phyloP scores from a whole-genome alignment of 2,888 invertebrate genomes.

The Pocota personata region DNA sequence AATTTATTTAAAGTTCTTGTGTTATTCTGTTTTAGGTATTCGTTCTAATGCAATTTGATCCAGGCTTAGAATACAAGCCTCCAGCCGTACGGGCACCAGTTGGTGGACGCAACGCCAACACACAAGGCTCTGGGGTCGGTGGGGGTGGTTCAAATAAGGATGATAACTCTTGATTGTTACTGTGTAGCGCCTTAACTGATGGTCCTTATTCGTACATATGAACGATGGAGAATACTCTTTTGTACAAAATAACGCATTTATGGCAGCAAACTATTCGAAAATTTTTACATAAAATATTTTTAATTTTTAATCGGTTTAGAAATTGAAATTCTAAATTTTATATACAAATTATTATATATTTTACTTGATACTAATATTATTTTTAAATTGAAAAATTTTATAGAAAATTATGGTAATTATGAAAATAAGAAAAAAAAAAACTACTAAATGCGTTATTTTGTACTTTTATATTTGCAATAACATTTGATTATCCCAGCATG shows the following conservation, averaged over 20 bases:
- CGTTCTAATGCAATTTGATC: constrained; percentile 99
- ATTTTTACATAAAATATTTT: constrained; percentile 74
- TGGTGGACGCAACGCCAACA: constrained; percentile 82
- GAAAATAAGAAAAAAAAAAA: not conserved
- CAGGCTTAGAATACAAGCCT: constrained; percentile 97
- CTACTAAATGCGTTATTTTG: constrained; percentile 79
- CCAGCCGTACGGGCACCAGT: constrained; percentile 86
- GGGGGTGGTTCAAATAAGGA: constrained; percentile 91
- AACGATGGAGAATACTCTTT: constrained; percentile 82
- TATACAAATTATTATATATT: not conserved
- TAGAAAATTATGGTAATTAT: not conserved
- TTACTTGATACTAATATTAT: not conserved
- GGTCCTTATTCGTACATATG: constrained; percentile 91
- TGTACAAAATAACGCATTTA: constrained; percentile 82
- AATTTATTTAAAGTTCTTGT: not conserved
- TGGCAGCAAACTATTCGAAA: constrained; percentile 78
- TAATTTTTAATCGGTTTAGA: constrained; percentile 68
- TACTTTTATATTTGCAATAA: constrained; percentile 80
- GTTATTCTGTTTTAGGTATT: constrained; percentile 88
- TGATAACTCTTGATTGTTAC: constrained; percentile 99
- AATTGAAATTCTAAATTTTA: constrained; percentile 26
- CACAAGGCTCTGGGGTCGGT: constrained; percentile 85
- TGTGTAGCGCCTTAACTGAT: constrained; percentile 99
- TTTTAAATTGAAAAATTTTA: not conserved
- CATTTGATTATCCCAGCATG: constrained; percentile 74